Conservation (phyloP, 1,140 invertebrate species). For the Anastrepha ludens region DNA sequence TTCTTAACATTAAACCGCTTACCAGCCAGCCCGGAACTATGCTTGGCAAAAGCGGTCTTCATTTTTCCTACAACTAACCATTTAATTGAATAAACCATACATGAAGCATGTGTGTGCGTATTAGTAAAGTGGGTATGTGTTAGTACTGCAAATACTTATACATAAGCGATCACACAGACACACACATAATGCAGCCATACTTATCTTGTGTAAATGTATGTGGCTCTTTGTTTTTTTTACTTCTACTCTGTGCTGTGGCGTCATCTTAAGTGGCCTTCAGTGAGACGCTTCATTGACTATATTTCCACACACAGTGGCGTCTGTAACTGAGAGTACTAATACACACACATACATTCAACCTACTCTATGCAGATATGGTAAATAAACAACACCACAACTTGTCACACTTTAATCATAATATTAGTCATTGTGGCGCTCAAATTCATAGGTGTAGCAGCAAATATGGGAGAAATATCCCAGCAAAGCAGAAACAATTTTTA, state of each 20-base stretch:
- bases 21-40: background rate
- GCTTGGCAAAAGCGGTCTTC: background rate
- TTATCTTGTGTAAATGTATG: background rate
- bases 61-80: background rate
- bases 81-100: conserved; percentile 20
- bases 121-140: background rate
- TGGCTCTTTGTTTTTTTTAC: background rate
- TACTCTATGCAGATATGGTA: background rate
- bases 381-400: conserved; percentile 22
- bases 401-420: conserved; percentile 40
- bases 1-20: background rate
- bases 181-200: background rate
- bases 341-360: background rate
- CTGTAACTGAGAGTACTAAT: background rate
- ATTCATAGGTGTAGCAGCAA: background rate
- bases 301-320: background rate
- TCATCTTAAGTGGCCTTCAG: conserved; percentile 6
- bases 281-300: conserved; percentile 37
- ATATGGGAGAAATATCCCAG: background rate
- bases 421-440: conserved; percentile 33
- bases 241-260: background rate
- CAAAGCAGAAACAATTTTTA: background rate
- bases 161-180: background rate
- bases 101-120: background rate
- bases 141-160: background rate